Conservation (phyloP, 1,140 invertebrate genomes). For the Hycleus phaleratus region DNA sequence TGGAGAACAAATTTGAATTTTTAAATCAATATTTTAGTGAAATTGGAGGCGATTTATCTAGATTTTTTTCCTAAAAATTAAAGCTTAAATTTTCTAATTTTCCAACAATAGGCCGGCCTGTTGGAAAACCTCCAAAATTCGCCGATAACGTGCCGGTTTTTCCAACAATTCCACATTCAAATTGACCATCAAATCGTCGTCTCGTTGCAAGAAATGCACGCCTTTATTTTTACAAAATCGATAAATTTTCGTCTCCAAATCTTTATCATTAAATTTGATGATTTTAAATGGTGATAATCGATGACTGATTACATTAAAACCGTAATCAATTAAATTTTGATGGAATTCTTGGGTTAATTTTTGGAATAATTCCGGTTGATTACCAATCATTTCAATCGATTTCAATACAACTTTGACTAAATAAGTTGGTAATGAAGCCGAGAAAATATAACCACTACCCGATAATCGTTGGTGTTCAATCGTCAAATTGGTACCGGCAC, state of each 20-base stretch:
- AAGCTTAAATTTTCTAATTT: too few relatives aligned
- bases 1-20: too few relatives aligned
- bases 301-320: slow-evolving; percentile 26
- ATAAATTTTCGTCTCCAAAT: slow-evolving; percentile 9
- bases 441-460: slow-evolving; percentile 34
- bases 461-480: slow-evolving; percentile 36
- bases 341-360: slow-evolving; percentile 20
- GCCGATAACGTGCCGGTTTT: slow-evolving; percentile 11
- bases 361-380: slow-evolving; percentile 21
- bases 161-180: slow-evolving; percentile 22
- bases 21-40: too few relatives aligned
- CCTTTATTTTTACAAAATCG: slow-evolving; percentile 25
- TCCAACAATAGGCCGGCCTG: not conserved
- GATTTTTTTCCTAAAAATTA: too few relatives aligned
- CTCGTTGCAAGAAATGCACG: slow-evolving; percentile 24
- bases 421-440: slow-evolving; percentile 34
- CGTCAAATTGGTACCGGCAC: slow-evolving; percentile 27
- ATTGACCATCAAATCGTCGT: slow-evolving; percentile 25
- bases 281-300: slow-evolving; percentile 29
- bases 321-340: slow-evolving; percentile 4
- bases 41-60: too few relatives aligned
- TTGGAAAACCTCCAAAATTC: slow-evolving; percentile 20
- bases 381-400: slow-evolving; percentile 21
- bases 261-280: slow-evolving; percentile 17
- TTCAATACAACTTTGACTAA: slow-evolving; percentile 31